Base-by-base conservation (phyloP, 2,797 vertebrate genomes). In the Pseudocheirus occidentalis region DNA sequence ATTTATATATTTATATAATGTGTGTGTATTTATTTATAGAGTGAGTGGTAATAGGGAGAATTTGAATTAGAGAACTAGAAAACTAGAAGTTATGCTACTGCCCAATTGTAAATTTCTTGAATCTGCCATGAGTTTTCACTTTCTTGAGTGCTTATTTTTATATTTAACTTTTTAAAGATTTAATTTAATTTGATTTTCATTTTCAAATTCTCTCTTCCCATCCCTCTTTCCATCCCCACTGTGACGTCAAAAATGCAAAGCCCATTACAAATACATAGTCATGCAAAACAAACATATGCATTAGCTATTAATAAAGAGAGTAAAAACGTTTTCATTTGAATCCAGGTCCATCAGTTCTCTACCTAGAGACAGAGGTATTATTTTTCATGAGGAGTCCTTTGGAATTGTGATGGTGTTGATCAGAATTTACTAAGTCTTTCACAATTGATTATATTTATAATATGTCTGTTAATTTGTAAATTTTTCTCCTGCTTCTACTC, bases 111-210 rank as follows among this genome's bases (percentile, higher is more conserved):
- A 10, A 50, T 87, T 87, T 87, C 3, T 46, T 93, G 54, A 94
- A 92, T 14, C 5, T 96, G 93, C 58, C 89, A 0, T n/a, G 73
- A 58, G 89, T 90, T 87, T 96, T 93, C 94, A 59, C 40, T 55
- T n/a, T 90, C 66, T 66, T 81, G 2, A 29, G 28, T 93, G 52
- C 57, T 92, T 62, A n/a, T 95, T 90, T n/a, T n/a, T 34, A 90
- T 92, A 24, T 94, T 95, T 94, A 29, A 24, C 40, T 81, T 81
- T 81, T 81, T 1, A 57, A 59, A 81, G 46, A 40, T 24, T 40
- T 5, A 81, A 10, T 46, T 46, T 81, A 24, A 24, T 40, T 40
- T 40, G 9, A 81, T 81, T 81, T 81, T 81, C n/a, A 46, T 18
- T 81, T 81, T 6, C 18, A 81, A 18, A 81, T 81, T 81, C 18